phyloP scores from a whole-genome alignment of 30 jellyfish, hydroid and myxozoan genomes.

The Phacellophora camtschatica region DNA sequence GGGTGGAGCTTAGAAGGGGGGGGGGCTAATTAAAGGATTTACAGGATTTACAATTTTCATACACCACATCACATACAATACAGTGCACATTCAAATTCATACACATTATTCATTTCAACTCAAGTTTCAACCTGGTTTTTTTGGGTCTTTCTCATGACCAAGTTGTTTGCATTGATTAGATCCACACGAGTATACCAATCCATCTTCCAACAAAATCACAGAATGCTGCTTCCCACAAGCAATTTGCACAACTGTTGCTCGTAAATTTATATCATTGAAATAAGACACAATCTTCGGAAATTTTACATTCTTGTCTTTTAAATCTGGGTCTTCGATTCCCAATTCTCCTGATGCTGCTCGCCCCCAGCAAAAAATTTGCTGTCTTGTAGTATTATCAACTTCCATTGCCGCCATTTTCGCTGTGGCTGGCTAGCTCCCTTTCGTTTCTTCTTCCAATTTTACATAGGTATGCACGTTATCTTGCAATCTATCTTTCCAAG shows the following conservation, averaged over 20 bases:
- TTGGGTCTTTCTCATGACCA: conserved; percentile 27
- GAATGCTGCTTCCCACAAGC: conserved; percentile 80
- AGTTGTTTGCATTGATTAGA: conserved; percentile 64
- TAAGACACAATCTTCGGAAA: background rate
- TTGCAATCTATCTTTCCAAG: no score
- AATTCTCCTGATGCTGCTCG: conserved; percentile 38
- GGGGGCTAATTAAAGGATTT: no score
- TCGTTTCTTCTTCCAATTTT: no score
- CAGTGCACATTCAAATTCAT: background rate
- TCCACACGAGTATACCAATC: conserved; percentile 80
- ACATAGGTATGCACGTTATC: no score
- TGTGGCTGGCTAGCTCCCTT: no score
- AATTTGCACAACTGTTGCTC: conserved; percentile 1
- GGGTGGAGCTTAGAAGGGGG: no score
- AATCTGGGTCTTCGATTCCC: background rate
- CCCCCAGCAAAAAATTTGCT: conserved; percentile 45
- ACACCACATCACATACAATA: background rate
- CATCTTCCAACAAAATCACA: conserved; percentile 45
- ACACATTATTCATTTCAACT: background rate
- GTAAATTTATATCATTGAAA: background rate
- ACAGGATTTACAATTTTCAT: background rate
- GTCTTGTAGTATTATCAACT: conserved; percentile 1
- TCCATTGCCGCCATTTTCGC: conserved; percentile 30
- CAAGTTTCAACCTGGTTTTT: conserved; percentile 28
- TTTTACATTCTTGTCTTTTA: background rate